Base-by-base conservation (phyloP, 1,140 invertebrate species). In the Triops cancriformis region DNA sequence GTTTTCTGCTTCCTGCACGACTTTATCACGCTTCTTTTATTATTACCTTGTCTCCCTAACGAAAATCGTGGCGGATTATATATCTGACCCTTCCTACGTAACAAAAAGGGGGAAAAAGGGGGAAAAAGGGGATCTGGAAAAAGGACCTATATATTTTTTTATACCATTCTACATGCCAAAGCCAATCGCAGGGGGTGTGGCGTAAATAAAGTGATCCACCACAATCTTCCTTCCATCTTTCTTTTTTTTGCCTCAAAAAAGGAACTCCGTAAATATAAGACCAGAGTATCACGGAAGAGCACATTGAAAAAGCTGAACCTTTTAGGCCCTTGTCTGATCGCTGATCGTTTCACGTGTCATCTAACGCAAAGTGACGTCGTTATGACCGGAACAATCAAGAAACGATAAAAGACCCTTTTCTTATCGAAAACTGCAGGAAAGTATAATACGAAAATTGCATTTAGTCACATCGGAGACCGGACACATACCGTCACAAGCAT, bases 1-100 rank as follows among this genome's bases (percentile, higher is more conserved):
- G 31, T 37, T 64, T 23, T 64, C 51, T 64, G 51, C 51, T 64
- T 23, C n/a, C 51, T 64, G 51, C 51, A 64, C n/a, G 51, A 64
- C 51, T 64, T 64, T 64, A 64, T 64, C 51, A 64, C 51, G 51
- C 51, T 64, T 64, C n/a, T 23, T 64, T 64, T 64, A 64, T 64
- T 64, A 64, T 18, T 64, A 64, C 51, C 51, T 64, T 64, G 51
- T 64, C 51, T 64, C 14, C 43, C 51, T 23, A 64, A 0, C 51
- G 51, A 64, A 64, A 64, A 64, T 64, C 51, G 51, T 45, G n/a
- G 51, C 23, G 14, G 51, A 64, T 64, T 64, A 64, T 64, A 64
- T 64, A 64, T 64, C 51, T 64, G 51, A 64, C n/a, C 51, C 51
- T 23, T 64, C 51, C 51, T 64, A 64, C 14, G 51, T 64, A 64